phyloP scores from a whole-genome alignment of 2,113 vertebrate genomes.

The Phaethon lepturus region DNA sequence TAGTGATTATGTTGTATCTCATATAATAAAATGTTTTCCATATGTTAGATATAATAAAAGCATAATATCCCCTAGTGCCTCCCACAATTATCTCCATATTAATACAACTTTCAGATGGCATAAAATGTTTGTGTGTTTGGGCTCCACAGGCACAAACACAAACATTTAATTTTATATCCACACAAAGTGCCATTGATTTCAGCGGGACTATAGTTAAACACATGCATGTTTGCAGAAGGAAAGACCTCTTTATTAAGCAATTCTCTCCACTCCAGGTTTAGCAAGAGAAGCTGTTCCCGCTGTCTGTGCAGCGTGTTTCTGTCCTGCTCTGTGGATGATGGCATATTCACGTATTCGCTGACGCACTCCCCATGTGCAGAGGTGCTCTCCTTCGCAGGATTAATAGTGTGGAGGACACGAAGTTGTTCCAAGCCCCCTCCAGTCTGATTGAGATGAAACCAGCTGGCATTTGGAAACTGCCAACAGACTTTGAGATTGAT shows the following conservation, averaged over 20 bases:
- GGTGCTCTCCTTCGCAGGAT: background rate
- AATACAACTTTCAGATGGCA: background rate
- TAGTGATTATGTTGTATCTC: background rate
- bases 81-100: background rate
- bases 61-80: background rate
- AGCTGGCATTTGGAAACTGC: background rate
- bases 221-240: background rate
- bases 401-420: accelerated
- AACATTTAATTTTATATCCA: accelerated
- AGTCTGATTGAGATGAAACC: background rate
- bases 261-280: background rate
- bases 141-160: background rate
- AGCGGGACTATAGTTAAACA: background rate
- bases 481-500: background rate
- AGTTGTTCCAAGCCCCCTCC: no score
- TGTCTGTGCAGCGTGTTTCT: accelerated
- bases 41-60: background rate
- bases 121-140: background rate
- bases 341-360: accelerated
- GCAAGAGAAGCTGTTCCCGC: background rate
- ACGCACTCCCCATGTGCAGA: background rate
- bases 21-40: background rate
- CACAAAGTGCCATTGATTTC: background rate
- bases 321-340: accelerated
- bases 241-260: background rate